Evolutionary conservation across 2,113 vertebrate species (phyloP).

Genomic region (Erythrocercus mccallii): DNA sequence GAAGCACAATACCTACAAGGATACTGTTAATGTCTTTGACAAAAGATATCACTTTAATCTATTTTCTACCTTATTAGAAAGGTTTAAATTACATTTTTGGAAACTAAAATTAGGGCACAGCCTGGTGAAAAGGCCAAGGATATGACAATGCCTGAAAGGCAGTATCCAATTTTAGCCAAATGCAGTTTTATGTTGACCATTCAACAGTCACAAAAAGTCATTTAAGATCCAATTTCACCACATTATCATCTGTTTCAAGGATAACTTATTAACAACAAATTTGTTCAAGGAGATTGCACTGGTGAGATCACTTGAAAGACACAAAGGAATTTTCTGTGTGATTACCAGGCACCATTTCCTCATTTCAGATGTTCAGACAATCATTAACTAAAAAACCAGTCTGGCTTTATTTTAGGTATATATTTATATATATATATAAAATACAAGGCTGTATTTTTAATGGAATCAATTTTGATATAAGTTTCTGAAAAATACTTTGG

Average conservation of each 20-base stretch:
- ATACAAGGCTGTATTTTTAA: neutral
- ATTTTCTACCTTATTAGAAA: neutral
- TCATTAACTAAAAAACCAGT: neutral
- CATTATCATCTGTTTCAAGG: neutral
- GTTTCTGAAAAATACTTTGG: neutral
- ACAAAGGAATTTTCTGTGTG: neutral
- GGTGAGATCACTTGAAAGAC: neutral
- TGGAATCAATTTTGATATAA: neutral
- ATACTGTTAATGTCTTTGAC: neutral
- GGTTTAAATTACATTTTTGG: neutral
- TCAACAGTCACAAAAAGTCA: neutral
- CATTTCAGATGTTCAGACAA: neutral
- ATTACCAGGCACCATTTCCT: neutral
- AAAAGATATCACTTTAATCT: neutral
- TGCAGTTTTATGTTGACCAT: neutral
- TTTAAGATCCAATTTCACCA: neutral
- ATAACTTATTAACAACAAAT: neutral
- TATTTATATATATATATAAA: neutral
- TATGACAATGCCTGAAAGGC: neutral
- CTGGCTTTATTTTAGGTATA: neutral
- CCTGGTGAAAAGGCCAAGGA: neutral
- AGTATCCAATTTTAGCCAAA: neutral
- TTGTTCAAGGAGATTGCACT: neutral
- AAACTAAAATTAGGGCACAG: neutral
- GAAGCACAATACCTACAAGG: constrained; percentile 57